A percentile compares a stretch with the other conserved stretches of the same genome.
These are phyloP conservation scores for Camelus bactrianus DNA, from an alignment of 2,113 vertebrate species.

Conservation along the genomic window DNA sequence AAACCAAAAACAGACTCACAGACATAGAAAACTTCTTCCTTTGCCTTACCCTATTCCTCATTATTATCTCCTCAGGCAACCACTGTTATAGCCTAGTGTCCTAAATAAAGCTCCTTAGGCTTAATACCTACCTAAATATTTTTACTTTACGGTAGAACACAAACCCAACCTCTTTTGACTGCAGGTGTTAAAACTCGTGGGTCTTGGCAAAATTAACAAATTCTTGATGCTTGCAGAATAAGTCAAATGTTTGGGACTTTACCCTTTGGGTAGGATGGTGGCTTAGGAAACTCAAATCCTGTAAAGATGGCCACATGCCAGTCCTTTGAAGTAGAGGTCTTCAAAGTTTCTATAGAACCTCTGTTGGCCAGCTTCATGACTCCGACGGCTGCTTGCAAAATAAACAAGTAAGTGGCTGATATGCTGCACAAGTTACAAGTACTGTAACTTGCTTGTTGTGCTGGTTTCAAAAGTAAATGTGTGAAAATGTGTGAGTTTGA, in stretches of 20 bases:
- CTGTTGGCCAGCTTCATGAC: neutral
- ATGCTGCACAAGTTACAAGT: neutral
- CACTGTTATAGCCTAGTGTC: neutral
- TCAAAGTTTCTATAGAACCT: constrained; percentile 39
- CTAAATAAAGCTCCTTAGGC: neutral
- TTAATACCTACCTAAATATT: constrained; percentile 47
- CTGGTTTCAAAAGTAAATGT: constrained; percentile 33
- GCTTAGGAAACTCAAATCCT: neutral
- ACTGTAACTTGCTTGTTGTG: neutral
- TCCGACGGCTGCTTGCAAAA: neutral
- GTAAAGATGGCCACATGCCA: neutral
- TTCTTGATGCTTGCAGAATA: neutral
- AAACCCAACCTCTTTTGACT: constrained; percentile 31
- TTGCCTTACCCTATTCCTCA: neutral
- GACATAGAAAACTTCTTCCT: neutral
- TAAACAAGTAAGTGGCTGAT: neutral
- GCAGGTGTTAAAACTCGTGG: constrained; percentile 59
- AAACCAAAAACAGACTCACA: no score
- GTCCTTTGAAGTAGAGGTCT: constrained; percentile 27
- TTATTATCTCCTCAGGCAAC: neutral
- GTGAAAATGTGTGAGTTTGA: neutral
- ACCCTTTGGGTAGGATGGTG: neutral
- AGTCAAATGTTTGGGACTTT: neutral
- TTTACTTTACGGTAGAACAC: constrained; percentile 17
- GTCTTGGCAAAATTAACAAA: neutral